These are phyloP conservation scores for Amblyjoppa fuscipennis DNA, from an alignment of 2,888 invertebrate species.

Conservation along the genomic window DNA sequence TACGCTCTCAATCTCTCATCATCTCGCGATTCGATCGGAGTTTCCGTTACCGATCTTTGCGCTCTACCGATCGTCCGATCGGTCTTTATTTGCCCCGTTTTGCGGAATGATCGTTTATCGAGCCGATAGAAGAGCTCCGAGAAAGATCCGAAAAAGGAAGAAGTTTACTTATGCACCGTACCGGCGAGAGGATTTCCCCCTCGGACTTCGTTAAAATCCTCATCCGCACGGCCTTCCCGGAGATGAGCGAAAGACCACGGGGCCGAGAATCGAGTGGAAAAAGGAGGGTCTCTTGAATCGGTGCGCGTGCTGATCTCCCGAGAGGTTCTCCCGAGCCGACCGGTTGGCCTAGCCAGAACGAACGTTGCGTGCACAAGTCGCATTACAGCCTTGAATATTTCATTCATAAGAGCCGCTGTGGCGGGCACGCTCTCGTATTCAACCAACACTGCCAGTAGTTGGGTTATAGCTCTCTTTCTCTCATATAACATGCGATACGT, in stretches of 20 bases:
- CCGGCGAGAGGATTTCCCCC: background rate
- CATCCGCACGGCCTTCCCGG: slow-evolving; percentile 8
- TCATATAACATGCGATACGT: slow-evolving; percentile 63
- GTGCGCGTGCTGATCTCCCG: slow-evolving; percentile 64
- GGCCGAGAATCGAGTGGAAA: slow-evolving; percentile 25
- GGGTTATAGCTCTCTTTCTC: slow-evolving; percentile 30
- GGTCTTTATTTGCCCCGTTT: background rate
- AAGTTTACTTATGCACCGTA: background rate
- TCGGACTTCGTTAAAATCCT: background rate
- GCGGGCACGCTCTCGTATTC: slow-evolving; percentile 75
- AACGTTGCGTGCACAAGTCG: slow-evolving; percentile 81
- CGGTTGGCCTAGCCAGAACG: slow-evolving; percentile 69
- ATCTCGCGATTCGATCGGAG: background rate
- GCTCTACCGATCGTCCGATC: background rate
- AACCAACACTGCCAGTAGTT: slow-evolving; percentile 66
- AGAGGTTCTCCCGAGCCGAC: slow-evolving; percentile 60
- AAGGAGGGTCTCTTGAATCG: slow-evolving; percentile 45
- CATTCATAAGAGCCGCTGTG: slow-evolving; percentile 82
- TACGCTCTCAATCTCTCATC: slow-evolving; percentile 13
- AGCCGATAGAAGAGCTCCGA: background rate
- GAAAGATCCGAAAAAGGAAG: background rate
- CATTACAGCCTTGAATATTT: slow-evolving; percentile 84
- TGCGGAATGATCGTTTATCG: background rate
- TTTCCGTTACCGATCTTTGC: background rate
- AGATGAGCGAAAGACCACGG: slow-evolving; percentile 2